Evolutionary conservation across 2,113 vertebrate species (phyloP).

Genomic region (Daphoenositta chrysoptera): DNA sequence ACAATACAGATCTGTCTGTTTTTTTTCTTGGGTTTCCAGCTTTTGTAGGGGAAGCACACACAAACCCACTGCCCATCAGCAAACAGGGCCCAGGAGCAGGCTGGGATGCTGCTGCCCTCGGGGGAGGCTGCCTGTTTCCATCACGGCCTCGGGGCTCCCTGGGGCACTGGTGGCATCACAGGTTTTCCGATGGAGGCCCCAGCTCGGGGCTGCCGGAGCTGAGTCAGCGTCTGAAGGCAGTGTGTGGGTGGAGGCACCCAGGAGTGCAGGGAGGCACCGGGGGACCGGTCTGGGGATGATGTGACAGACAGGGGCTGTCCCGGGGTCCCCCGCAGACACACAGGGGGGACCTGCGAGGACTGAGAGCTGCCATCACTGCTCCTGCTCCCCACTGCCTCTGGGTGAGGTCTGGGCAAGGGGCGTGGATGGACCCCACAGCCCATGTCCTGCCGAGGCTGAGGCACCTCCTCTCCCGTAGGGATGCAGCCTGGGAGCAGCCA

Average conservation of each 20-base stretch:
- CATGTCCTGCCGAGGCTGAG: neutral
- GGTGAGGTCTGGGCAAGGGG: rapidly evolving
- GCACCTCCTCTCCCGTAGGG: neutral
- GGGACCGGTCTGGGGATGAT: neutral
- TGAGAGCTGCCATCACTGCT: neutral
- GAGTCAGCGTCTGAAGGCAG: neutral
- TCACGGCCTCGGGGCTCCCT: neutral
- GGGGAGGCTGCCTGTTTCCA: neutral
- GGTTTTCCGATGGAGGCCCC: neutral
- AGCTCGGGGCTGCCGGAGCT: neutral
- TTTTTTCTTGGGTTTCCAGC: neutral
- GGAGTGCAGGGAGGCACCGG: neutral
- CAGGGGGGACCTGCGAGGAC: rapidly evolving
- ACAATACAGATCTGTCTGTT: rapidly evolving
- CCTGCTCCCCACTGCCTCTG: neutral
- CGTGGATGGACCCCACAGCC: neutral
- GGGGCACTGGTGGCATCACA: neutral
- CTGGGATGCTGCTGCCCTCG: neutral
- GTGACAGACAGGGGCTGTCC: neutral
- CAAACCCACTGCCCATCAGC: neutral
- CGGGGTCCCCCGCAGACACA: neutral
- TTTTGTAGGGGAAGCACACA: neutral
- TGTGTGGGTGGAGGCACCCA: neutral
- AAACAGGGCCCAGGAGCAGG: rapidly evolving
- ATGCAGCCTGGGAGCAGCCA: neutral